Base-by-base conservation (phyloP, 2,888 invertebrate genomes). In the Stramonita haemastoma region DNA sequence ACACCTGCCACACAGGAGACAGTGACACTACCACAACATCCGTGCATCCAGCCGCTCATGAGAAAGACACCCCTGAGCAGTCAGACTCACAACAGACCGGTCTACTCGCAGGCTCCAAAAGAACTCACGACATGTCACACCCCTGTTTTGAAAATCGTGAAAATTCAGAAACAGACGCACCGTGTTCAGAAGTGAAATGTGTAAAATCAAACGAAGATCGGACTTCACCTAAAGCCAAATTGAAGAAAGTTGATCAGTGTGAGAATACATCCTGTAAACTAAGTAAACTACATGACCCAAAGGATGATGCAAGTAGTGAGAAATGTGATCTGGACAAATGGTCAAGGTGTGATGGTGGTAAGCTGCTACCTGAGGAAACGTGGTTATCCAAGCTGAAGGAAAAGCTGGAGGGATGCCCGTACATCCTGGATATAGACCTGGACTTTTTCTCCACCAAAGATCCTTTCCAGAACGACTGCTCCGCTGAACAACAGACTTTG, bases 391-490 rank as follows among this genome's bases (percentile, higher is more conserved):
- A 89, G 26, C 32, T 91, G 36, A 56, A 89, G 66, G 90, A 92
- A 17, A 60, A 89, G 22, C 89, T 94, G 13, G 87, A 90, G 85
- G 92, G 92, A 32, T 91, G 90, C 87, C 87, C 91, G n/a, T 94
- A 97, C 92, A 97, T 98, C 90, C 96, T 98, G 32, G 98, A 98
- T 95, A 97, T 98, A 90, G 98, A 98, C 96, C 96, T 98, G 93
- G 98, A 97, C 92, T 97, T 96, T 96, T 99, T 98, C 95, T 98
- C 98, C 93, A 98, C 98, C 0, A 97, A 97, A 92, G 98, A 99
- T 96, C 99, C 99, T 5, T 98, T 99, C 96, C 97, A 90, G 87
- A 92, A 92, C 13, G 92, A 95, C 91, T 95, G 94, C 89, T 93
- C 93, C 19, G 92, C 92, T 6, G 92, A 93, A 36, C 95, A 95